Evolutionary conservation across 2,888 invertebrate species (phyloP), one percentile per base, ranked within the genome.

Genomic region (Eubasilissa splendida): DNA sequence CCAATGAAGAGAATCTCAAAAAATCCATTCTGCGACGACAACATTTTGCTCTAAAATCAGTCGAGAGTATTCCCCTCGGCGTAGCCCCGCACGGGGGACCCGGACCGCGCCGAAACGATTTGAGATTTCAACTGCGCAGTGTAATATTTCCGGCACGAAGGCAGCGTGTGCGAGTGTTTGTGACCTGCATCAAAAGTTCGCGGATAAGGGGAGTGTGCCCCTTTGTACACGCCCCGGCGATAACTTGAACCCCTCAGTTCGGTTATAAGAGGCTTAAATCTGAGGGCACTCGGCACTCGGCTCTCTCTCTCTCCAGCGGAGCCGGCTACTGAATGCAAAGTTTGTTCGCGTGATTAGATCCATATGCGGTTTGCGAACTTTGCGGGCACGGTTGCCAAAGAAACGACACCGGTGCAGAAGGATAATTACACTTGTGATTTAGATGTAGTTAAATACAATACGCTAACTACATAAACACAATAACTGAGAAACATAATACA

Each of bases 321-420:
- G 50, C 68, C 52, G 53, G 22, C n/a, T 53, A 68, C 14, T 68
- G 68, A 68, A 68, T 68, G 53, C 68, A 68, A 52, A 68, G 68
- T 68, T 68, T 68, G 68, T 53, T 52, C 68, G 52, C n/a, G 68
- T 53, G 53, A 68, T 68, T 68, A 68, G 68, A 68, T 53, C 50
- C 68, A 68, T 52, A 52, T 52, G 68, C 14, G 68, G 50, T 50
- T 31, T 22, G 63, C 12, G 63, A 63, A 63, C 63, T 63, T 63
- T 22, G 42, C 42, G 31, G 33, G 12, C 63, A 31, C 33, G 12
- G 42, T 31, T 63, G 4, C 12, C 33, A 42, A 42, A 42, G 7
- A 4, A 42, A 42, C 7, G 42, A 42, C 42, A 42, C 42, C 7
- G 42, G 42, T 42, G 42, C 42, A 42, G 42, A 42, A 42, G 42